Evolutionary conservation across 2,113 vertebrate genomes (phyloP), one percentile per base, ranked within the genome.

Genomic region (Passer montanus): DNA sequence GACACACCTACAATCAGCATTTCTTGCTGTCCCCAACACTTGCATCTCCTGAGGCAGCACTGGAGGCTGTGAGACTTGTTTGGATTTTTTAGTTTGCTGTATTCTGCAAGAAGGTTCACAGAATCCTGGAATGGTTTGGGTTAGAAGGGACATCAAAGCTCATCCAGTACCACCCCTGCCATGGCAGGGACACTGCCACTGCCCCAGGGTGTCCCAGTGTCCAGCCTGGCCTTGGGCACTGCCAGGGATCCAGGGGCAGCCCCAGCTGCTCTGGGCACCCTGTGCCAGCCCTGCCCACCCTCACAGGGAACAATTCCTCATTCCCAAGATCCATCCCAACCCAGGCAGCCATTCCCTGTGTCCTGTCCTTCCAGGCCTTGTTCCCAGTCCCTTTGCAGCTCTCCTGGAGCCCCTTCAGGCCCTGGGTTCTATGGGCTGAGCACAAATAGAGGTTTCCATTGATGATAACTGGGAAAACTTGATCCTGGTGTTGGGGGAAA

Each of bases 131-230:
- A 2, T 28, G 52, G 22, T 7, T 23, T 80, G 59, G 15, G 52
- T 7, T 0, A 35, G 43, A 74, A 52, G 12, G 59, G 33, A 33
- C 22, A 0, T 6, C 1, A 18, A 1, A 64, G 0, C 7, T 0
- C 49, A 15, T 0, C 55, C 37, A 31, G 24, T n/a, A 18, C 6
- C 75, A 16, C 4, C 46, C 35, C n/a, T 24, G 23, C n/a, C 49
- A 31, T 10, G 26, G 43, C 67, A 80, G 50, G 26, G 86, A 80
- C 67, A 27, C 7, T 73, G 0, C 59, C 50, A 43, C 31, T 33
- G 6, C 3, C 3, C 85, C 84, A 79, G 17, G 17, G 0, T 6
- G 33, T 14, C 28, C 64, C n/a, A 37, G 0, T 10, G 55, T 8
- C 70, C 60, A 55, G 1, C 66, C 56, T 55, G 66, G 47, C 56